phyloP scores from a whole-genome alignment of 2,888 invertebrate species.

The Catocala fraxini region DNA sequence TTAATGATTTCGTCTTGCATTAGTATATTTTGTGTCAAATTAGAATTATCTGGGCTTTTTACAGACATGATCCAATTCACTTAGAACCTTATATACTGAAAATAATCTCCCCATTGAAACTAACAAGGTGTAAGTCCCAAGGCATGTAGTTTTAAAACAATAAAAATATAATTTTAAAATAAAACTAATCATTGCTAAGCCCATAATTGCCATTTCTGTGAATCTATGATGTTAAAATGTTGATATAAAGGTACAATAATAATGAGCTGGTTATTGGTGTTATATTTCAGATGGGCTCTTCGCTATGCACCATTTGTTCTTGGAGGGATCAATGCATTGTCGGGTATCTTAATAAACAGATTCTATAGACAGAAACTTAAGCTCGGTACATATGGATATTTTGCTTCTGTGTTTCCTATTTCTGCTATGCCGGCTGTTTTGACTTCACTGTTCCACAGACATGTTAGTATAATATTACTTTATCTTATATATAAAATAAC shows the following conservation, averaged over 20 bases:
- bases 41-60: no score
- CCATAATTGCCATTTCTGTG: neutral
- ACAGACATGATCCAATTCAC: no score
- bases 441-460: constrained; percentile 85
- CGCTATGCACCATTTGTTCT: constrained; percentile 84
- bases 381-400: constrained; percentile 86
- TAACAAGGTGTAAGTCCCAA: no score
- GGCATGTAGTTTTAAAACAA: no score
- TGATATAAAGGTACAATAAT: neutral
- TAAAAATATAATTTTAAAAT: no score
- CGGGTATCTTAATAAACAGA: constrained; percentile 88
- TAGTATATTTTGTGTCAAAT: no score
- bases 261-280: neutral
- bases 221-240: neutral
- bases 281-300: constrained; percentile 75
- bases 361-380: constrained; percentile 89
- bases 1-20: neutral
- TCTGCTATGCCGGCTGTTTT: constrained; percentile 87
- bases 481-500: no score
- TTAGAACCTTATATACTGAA: no score
- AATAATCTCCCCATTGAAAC: no score
- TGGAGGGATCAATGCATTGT: constrained; percentile 80
- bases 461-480: constrained; percentile 73
- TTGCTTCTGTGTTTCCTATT: constrained; percentile 89
- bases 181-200: no score